These are phyloP conservation scores for Rapana venosa DNA, from an alignment of 2,888 invertebrate species.

Conservation along the genomic window DNA sequence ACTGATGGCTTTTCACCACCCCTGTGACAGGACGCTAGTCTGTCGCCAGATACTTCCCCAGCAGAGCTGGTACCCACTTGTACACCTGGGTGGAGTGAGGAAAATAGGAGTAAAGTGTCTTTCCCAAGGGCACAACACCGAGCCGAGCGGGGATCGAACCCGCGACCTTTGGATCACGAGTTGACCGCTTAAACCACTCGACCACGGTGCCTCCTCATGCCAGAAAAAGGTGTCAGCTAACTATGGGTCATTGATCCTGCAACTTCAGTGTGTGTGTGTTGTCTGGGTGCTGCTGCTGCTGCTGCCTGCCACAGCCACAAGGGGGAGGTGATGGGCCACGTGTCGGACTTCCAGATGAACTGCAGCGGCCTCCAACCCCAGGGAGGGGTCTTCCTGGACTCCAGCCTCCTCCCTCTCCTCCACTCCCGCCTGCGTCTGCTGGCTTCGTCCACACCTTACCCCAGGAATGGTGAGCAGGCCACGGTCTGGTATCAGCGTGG, in stretches of 20 bases:
- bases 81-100: no score
- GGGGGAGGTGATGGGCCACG: conserved; percentile 78
- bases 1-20: no score
- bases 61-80: no score
- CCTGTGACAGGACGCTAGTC: no score
- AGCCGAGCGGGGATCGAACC: no score
- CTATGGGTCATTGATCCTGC: conserved; percentile 14
- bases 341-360: conserved; percentile 79
- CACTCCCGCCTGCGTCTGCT: conserved; percentile 53
- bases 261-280: neutral
- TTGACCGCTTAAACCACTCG: no score
- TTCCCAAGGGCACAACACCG: no score
- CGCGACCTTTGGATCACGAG: no score
- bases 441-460: conserved; percentile 43
- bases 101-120: no score
- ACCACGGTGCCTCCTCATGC: no score
- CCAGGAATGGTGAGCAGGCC: conserved; percentile 24
- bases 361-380: conserved; percentile 67
- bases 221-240: neutral
- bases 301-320: conserved; percentile 63
- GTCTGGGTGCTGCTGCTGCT: no score
- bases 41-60: no score
- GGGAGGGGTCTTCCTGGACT: conserved; percentile 71
- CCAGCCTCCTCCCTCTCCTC: conserved; percentile 64
- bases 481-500: neutral